Evolutionary conservation across 2,797 vertebrate species (phyloP).

Genomic region (Paramormyrops hopkinsi): DNA sequence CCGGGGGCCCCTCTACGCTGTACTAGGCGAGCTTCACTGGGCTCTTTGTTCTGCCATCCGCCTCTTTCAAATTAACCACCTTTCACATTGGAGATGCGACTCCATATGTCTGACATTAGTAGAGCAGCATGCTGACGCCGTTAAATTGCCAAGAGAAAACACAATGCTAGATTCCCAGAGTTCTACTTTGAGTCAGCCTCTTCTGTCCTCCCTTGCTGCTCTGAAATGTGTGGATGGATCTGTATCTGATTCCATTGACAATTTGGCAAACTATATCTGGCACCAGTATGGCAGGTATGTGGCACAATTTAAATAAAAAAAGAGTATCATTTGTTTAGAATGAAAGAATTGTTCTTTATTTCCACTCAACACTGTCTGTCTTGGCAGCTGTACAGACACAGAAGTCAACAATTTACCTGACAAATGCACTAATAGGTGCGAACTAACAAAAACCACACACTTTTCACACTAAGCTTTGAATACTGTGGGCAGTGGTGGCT

Average conservation of each 20-base stretch:
- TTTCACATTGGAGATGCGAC: not conserved
- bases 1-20: not conserved
- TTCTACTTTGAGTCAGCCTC: not conserved
- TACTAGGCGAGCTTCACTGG: not conserved
- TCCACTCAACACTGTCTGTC: too few relatives aligned
- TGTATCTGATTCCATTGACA: not conserved
- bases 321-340: too few relatives aligned
- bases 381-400: too few relatives aligned
- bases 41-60: not conserved
- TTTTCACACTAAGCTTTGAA: not conserved
- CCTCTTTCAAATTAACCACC: not conserved
- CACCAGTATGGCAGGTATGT: not conserved
- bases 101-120: not conserved
- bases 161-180: not conserved
- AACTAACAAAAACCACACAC: not conserved
- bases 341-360: too few relatives aligned
- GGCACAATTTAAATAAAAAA: too few relatives aligned
- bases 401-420: not conserved
- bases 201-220: not conserved
- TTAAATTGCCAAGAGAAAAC: not conserved
- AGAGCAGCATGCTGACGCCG: not conserved
- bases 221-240: not conserved
- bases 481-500: not conserved
- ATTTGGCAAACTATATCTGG: not conserved
- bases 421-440: not conserved